Evolutionary conservation across 2,797 vertebrate genomes (phyloP), one percentile per base, ranked within the genome.

Genomic region (Atherinosoma microstoma): DNA sequence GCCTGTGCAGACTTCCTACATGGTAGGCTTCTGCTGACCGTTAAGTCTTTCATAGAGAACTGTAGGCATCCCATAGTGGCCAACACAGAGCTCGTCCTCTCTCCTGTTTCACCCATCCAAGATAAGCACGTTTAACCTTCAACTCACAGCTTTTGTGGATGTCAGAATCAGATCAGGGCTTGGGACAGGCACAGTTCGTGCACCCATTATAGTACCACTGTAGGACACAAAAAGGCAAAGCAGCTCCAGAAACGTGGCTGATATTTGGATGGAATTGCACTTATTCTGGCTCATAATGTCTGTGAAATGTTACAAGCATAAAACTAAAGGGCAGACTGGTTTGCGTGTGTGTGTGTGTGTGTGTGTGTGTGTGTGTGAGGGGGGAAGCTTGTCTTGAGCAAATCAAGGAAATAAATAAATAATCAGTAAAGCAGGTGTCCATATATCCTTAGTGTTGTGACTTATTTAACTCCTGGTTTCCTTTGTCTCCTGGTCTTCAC

Each of bases 201-300:
- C 93, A 91, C 94, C 94, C 93, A 79, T 92, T 94, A 94, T 95
- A 95, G 95, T 95, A 95, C 94, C 95, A 95, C 93, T 94, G 91
- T 93, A 92, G 88, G 92, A 95, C 92, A 93, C 90, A 89, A 89
- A 87, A 61, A 92, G 88, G 90, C 79, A 82, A 93, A 94, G 93
- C 94, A 94, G 93, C 93, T 94, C 92, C 90, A 91, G 91, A 91
- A 92, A 89, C 68, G 80, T 89, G 86, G 87, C 81, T 84, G 79
- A 84, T 88, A 90, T 86, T 82, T 78, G 77, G 84, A 88, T 93
- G 91, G 85, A 88, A 91, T 90, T 91, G 92, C 91, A 91, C 91
- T 91, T 92, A 74, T 90, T 93, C 89, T 93, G 92, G 93, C 91
- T 93, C 91, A 91, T 91, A 90, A 89, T 76, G 86, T 88, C 84